Evolutionary conservation across 2,797 vertebrate genomes (phyloP).

Genomic region (Cossypha heuglini): DNA sequence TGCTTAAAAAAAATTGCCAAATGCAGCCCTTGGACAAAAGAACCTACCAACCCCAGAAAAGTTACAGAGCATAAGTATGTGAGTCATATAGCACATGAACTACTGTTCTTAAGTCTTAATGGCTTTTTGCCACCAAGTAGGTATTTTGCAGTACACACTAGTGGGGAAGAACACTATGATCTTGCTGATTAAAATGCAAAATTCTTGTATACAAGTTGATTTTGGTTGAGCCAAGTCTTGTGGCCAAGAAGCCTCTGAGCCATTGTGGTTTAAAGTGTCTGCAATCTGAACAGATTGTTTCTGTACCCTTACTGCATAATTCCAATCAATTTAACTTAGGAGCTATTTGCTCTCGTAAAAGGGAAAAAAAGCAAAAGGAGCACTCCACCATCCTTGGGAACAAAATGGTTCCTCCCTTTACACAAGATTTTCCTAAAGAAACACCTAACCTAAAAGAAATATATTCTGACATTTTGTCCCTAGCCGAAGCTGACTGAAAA

Average conservation of each 20-base stretch:
- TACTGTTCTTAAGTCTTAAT: neutral
- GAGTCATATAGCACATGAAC: neutral
- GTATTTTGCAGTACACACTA: neutral
- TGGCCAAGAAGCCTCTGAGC: neutral
- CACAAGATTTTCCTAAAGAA: neutral
- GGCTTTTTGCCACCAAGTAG: neutral
- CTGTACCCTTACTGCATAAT: neutral
- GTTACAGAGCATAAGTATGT: neutral
- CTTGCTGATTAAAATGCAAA: neutral
- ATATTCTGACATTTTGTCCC: neutral
- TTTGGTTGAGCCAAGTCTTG: neutral
- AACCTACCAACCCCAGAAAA: neutral
- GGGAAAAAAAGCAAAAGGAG: neutral
- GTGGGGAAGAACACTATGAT: neutral
- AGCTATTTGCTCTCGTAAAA: neutral
- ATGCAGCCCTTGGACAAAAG: neutral
- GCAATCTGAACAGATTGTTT: neutral
- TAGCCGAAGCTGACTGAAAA: neutral
- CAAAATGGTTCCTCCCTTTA: neutral
- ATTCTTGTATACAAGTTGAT: neutral
- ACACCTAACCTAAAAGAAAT: neutral
- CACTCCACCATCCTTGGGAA: neutral
- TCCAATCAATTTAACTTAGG: neutral
- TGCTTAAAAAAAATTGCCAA: neutral
- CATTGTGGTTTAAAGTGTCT: rapidly evolving